Conservation (phyloP, 1,140 invertebrate genomes). For the Euura saliciscinereae region DNA sequence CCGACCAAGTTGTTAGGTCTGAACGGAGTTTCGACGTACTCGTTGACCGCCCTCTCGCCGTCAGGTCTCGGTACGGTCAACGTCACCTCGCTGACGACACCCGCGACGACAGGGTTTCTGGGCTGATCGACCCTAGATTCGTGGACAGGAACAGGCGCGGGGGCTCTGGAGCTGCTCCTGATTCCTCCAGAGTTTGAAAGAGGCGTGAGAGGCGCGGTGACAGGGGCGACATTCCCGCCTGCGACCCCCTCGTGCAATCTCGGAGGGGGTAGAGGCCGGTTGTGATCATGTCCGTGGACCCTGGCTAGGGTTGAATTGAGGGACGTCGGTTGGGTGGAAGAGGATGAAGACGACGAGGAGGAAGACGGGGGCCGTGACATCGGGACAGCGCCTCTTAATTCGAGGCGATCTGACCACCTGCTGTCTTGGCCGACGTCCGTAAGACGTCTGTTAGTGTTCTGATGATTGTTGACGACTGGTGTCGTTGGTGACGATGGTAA, state of each 20-base stretch:
- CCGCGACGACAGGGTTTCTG: neutral
- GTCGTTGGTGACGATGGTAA: conserved; percentile 28
- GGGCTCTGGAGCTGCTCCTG: neutral
- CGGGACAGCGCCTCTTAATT: conserved; percentile 44
- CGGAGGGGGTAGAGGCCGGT: conserved; percentile 53
- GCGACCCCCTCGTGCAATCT: conserved; percentile 40
- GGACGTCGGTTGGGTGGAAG: conserved; percentile 50
- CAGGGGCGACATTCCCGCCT: conserved; percentile 37
- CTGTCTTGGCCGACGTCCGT: conserved; percentile 21
- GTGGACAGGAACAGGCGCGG: neutral
- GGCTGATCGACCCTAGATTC: neutral
- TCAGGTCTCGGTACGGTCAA: conserved; percentile 78
- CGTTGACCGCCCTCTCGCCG: conserved; percentile 77
- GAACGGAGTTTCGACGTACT: conserved; percentile 85
- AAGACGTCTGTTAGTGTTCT: conserved; percentile 9
- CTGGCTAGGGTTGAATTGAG: conserved; percentile 40
- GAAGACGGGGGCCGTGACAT: conserved; percentile 54
- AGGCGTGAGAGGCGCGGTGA: conserved; percentile 50
- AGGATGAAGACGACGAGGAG: conserved; percentile 34
- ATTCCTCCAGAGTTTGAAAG: conserved; percentile 31
- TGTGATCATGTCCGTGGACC: conserved; percentile 50
- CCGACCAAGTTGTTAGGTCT: conserved; percentile 40
- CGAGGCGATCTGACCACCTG: conserved; percentile 41
- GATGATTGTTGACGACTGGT: neutral
- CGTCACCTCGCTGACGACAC: conserved; percentile 60